Evolutionary conservation across 1,140 invertebrate genomes (phyloP).

Genomic region (Orussus abietinus): DNA sequence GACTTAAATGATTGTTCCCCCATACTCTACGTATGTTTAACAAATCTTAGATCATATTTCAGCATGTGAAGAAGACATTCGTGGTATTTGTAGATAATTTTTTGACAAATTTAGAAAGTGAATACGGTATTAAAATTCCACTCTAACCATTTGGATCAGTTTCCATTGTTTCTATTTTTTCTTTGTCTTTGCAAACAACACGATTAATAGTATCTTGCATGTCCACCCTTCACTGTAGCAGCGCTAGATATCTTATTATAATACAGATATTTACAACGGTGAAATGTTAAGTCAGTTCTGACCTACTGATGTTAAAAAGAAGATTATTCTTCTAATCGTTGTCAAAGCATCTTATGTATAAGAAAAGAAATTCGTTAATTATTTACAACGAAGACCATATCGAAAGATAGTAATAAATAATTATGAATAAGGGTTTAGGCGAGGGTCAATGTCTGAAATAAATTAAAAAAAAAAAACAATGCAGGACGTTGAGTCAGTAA

Average conservation of each 20-base stretch:
- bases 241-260: slow-evolving; percentile 11
- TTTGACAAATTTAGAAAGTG: neutral
- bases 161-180: slow-evolving; percentile 1
- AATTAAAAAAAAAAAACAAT: slow-evolving; percentile 4
- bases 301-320: no score
- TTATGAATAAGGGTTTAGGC: neutral
- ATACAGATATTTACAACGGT: slow-evolving; percentile 17
- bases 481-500: no score
- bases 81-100: slow-evolving; percentile 1
- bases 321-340: neutral
- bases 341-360: neutral
- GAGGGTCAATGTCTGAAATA: neutral
- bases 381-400: neutral
- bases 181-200: slow-evolving; percentile 5
- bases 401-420: slow-evolving; percentile 2
- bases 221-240: no score
- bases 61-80: neutral
- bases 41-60: slow-evolving; percentile 3
- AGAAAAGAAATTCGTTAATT: neutral
- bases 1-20: slow-evolving; percentile 5
- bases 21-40: slow-evolving; percentile 4
- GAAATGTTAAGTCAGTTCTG: slow-evolving; percentile 20
- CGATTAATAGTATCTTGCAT: slow-evolving; percentile 4
- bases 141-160: no score
- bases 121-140: slow-evolving; percentile 1